Conservation (phyloP, 1,140 invertebrate genomes). For the Helicoverpa zea region DNA sequence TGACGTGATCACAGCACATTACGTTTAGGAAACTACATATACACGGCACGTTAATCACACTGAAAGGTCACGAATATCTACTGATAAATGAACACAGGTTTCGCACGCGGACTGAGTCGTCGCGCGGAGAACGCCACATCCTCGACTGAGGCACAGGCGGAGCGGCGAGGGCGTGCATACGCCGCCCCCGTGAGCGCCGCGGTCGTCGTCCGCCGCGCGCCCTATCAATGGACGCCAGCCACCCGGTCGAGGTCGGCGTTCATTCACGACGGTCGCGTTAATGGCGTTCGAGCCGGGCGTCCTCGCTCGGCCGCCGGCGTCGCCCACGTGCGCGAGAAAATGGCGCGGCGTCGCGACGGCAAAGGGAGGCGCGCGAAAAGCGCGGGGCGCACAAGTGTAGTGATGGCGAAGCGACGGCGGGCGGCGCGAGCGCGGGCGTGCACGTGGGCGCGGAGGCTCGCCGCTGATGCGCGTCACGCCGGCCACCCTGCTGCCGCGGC, state of each 20-base stretch:
- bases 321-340: slow-evolving; percentile 85
- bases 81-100: slow-evolving; percentile 84
- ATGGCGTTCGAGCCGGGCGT: slow-evolving; percentile 78
- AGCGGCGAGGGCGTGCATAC: slow-evolving; percentile 72
- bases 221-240: slow-evolving; percentile 82
- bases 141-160: slow-evolving; percentile 79
- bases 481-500: slow-evolving; percentile 47
- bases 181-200: slow-evolving; percentile 76
- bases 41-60: slow-evolving; percentile 70
- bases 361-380: slow-evolving; percentile 82
- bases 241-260: slow-evolving; percentile 83
- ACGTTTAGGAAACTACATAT: slow-evolving; percentile 69
- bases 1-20: slow-evolving; percentile 83
- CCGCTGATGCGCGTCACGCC: slow-evolving; percentile 60
- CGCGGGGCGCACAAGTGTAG: slow-evolving; percentile 76
- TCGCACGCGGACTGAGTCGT: slow-evolving; percentile 77
- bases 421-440: slow-evolving; percentile 77
- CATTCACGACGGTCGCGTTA: slow-evolving; percentile 85
- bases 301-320: slow-evolving; percentile 71
- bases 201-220: slow-evolving; percentile 75
- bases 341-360: slow-evolving; percentile 82
- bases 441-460: slow-evolving; percentile 75
- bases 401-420: slow-evolving; percentile 66
- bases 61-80: slow-evolving; percentile 70
- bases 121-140: slow-evolving; percentile 81